phyloP scores from a whole-genome alignment of 2,797 vertebrate species.

The Brachymystax lenok region DNA sequence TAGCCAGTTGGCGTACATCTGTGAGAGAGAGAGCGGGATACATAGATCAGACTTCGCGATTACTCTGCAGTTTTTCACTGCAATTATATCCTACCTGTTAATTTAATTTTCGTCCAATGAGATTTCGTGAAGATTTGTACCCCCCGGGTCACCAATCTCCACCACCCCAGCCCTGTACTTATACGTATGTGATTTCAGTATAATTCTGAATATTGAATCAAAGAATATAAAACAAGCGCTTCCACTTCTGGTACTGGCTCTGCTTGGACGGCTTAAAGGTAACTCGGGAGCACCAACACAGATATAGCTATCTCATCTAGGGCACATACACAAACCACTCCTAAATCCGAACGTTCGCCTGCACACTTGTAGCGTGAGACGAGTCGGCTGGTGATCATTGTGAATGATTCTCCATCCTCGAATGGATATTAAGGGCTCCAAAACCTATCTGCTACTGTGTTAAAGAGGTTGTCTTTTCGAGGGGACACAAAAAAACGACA shows the following conservation, averaged over 20 bases:
- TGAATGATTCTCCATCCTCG: slow-evolving; percentile 72
- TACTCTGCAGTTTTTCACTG: slow-evolving; percentile 35
- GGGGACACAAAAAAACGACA: slow-evolving; percentile 30
- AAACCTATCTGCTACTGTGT: slow-evolving; percentile 71
- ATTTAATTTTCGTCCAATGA: slow-evolving; percentile 45
- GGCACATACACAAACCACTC: background rate
- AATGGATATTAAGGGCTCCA: slow-evolving; percentile 78
- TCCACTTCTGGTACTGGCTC: slow-evolving; percentile 78
- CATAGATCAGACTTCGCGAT: slow-evolving; percentile 18
- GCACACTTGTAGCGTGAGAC: slow-evolving; percentile 79
- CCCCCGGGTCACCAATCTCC: slow-evolving; percentile 41
- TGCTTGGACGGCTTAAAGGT: slow-evolving; percentile 56
- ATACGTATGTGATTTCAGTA: slow-evolving; percentile 79
- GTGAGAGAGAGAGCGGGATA: background rate
- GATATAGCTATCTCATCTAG: background rate
- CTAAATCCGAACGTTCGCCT: slow-evolving; percentile 57
- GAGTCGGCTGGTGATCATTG: slow-evolving; percentile 67
- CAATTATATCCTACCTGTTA: slow-evolving; percentile 59
- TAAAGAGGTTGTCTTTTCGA: slow-evolving; percentile 53
- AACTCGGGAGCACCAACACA: background rate
- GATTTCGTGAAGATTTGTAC: too few relatives aligned
- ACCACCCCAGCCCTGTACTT: slow-evolving; percentile 70
- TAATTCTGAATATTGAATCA: slow-evolving; percentile 78
- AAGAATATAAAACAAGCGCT: slow-evolving; percentile 84
- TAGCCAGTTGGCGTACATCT: slow-evolving; percentile 48